A percentile compares a stretch with the other conserved stretches of the same genome.
Conservation (phyloP, 2,113 vertebrate genomes). For the Chelonoidis abingdonii region DNA sequence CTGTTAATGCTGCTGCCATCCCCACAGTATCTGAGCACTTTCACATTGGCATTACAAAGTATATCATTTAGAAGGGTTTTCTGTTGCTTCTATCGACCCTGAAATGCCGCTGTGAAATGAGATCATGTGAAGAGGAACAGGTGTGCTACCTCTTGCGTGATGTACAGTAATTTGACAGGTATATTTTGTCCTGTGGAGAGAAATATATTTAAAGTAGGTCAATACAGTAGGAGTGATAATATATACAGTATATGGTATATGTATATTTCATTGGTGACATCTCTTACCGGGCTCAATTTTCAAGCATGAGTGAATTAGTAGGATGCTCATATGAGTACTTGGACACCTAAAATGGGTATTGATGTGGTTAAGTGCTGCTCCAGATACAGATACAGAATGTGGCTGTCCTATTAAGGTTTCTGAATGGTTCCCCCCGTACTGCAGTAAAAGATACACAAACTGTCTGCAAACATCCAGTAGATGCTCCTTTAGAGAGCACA, state of each 20-base stretch:
- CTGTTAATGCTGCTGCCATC: not conserved
- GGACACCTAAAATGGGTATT: not conserved
- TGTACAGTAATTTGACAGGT: not conserved
- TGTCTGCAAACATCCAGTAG: not conserved
- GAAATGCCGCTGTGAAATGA: not conserved
- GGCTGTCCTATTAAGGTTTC: not conserved
- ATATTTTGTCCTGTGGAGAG: not conserved
- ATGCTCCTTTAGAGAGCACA: no score
- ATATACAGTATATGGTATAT: fast-evolving
- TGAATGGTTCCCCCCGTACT: not conserved
- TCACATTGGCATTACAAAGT: not conserved
- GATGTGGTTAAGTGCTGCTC: fast-evolving
- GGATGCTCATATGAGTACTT: not conserved
- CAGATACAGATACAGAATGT: fast-evolving
- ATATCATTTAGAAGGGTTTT: not conserved
- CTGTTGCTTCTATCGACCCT: not conserved
- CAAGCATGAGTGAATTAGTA: fast-evolving
- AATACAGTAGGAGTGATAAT: not conserved
- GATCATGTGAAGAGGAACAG: fast-evolving
- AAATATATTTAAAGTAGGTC: not conserved
- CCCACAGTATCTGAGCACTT: fast-evolving
- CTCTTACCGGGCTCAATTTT: not conserved
- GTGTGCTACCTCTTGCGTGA: not conserved
- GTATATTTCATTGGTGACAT: not conserved
- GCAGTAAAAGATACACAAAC: not conserved